Conservation (phyloP, 2,888 invertebrate species). For the Tetragonisca angustula region DNA sequence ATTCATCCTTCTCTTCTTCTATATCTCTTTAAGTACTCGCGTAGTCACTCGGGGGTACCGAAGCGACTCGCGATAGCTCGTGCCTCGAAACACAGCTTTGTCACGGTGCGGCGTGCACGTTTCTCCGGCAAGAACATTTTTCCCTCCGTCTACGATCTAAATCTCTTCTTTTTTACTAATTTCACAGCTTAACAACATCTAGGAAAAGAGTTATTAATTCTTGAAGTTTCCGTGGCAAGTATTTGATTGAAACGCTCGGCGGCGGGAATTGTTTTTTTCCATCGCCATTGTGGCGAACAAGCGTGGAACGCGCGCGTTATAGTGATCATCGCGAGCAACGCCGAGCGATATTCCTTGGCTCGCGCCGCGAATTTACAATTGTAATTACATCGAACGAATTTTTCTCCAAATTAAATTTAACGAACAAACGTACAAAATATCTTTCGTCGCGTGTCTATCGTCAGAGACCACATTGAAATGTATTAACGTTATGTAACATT, state of each 20-base stretch:
- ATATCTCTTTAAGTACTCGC: slow-evolving; percentile 40
- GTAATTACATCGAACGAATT: slow-evolving; percentile 8
- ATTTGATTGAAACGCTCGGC: neutral
- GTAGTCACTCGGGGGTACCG: slow-evolving; percentile 61
- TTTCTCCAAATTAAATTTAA: neutral
- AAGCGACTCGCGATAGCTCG: slow-evolving; percentile 67
- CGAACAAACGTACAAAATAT: too few species aligned
- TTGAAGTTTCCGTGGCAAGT: neutral
- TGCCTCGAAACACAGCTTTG: slow-evolving; percentile 60
- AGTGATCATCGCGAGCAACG: slow-evolving; percentile 40
- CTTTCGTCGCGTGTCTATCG: too few species aligned
- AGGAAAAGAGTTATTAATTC: neutral
- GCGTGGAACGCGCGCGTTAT: slow-evolving; percentile 16
- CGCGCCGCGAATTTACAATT: slow-evolving; percentile 42
- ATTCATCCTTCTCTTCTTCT: slow-evolving; percentile 11
- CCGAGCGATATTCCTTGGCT: neutral
- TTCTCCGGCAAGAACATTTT: slow-evolving; percentile 26
- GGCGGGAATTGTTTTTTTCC: slow-evolving; percentile 16
- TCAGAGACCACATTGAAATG: too few species aligned
- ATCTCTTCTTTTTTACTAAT: slow-evolving; percentile 1
- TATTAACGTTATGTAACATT: too few species aligned
- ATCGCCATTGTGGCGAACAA: slow-evolving; percentile 1
- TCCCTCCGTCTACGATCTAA: slow-evolving; percentile 16
- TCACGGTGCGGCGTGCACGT: slow-evolving; percentile 54
- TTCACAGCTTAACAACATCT: neutral